Conservation (phyloP, 2,888 invertebrate genomes). For the Helobdella robusta region DNA sequence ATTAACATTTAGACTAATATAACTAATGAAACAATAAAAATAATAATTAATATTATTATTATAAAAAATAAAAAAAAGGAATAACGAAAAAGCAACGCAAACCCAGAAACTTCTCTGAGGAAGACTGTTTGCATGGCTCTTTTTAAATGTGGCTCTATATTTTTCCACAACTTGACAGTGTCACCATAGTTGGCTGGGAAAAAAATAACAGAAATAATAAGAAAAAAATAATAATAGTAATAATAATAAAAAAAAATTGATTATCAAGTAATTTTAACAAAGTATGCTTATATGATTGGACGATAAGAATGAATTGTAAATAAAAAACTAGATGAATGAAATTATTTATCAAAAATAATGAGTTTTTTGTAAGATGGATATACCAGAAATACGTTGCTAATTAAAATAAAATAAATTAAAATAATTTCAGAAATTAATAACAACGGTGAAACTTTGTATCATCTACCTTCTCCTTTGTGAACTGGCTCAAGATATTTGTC, state of each 20-base stretch:
- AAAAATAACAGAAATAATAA: background rate
- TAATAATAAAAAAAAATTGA: slow-evolving; percentile 13
- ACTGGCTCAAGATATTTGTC: slow-evolving; percentile 71
- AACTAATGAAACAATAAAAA: background rate
- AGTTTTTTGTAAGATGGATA: no score
- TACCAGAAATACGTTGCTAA: no score
- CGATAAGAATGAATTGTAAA: no score
- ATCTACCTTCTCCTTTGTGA: slow-evolving; percentile 55
- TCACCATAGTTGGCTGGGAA: slow-evolving; percentile 57
- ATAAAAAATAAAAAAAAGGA: background rate
- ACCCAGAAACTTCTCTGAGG: slow-evolving; percentile 52
- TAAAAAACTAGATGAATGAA: no score
- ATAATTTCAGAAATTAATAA: no score
- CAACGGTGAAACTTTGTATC: no score
- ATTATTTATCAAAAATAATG: no score
- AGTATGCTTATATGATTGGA: no score
- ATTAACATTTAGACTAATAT: background rate
- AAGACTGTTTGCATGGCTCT: slow-evolving; percentile 68
- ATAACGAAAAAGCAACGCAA: background rate
- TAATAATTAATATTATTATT: background rate
- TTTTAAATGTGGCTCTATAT: slow-evolving; percentile 67
- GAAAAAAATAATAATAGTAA: background rate
- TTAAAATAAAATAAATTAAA: no score
- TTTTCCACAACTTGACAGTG: slow-evolving; percentile 66
- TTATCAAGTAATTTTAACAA: no score